Base-by-base conservation (phyloP, 2,797 vertebrate species). In the Sebastes trivittatus region DNA sequence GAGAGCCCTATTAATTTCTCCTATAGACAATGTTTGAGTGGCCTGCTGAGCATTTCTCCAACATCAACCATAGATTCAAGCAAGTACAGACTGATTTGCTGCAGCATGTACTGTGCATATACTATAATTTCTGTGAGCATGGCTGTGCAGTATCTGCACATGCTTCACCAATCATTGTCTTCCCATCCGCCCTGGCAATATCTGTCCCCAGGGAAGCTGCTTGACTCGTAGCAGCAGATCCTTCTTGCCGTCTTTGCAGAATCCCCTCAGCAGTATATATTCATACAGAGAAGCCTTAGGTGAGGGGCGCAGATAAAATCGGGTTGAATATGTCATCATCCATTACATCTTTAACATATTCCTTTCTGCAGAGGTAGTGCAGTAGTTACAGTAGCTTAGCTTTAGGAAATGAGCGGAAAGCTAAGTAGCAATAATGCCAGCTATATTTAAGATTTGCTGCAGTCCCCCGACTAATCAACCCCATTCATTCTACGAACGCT, bases 161-260 rank as follows among this genome's bases (percentile, higher is more conserved):
- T 60, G 86, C 75, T 82, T 90, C 81, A 79, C 71, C 84, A 80
- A 62, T 92, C 78, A 84, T 62, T 56, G 78, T 86, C 76, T 83
- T 72, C 84, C 83, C 73, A 75, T 81, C 84, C 63, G n/a, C 23
- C 66, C 72, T 13, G 13, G 79, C 77, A 77, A 54, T 72, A 81
- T 70, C 49, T 65, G 55, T 82, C 86, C 86, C 79, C 5, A 4
- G 87, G 77, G 88, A 89, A 16, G 55, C 80, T 42, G 46, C 76
- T 80, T 38, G 32, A 87, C 79, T 82, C 3, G 6, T 42, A 73
- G 86, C 74, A 73, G 61, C 85, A 77, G 81, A 89, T 87, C 76
- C 59, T 72, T 82, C 83, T 73, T 76, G 81, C 60, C 30, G 75
- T 62, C 74, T 87, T 81, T 76, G 63, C 80, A 78, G 74, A 84